Conservation (phyloP, 2,888 invertebrate genomes). For the Brachyopa scutellaris region DNA sequence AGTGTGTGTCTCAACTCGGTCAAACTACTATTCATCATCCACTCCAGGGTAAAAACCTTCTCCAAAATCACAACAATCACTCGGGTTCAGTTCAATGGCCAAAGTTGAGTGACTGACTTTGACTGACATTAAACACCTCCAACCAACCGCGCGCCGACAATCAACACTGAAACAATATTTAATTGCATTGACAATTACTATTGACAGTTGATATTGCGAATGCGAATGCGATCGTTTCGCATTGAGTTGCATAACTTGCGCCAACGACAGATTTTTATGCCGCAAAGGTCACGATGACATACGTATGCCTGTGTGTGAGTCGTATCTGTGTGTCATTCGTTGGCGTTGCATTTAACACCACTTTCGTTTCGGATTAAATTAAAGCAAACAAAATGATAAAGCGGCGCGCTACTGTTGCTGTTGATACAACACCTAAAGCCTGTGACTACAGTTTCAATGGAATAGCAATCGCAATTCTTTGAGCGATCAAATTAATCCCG, state of each 20-base stretch:
- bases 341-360: constrained; percentile 33
- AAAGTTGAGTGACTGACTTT: constrained; percentile 67
- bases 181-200: constrained; percentile 59
- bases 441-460: constrained; percentile 9
- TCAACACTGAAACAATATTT: constrained; percentile 49
- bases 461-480: neutral
- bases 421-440: constrained; percentile 8
- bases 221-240: constrained; percentile 20
- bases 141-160: constrained; percentile 1
- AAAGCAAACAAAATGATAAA: constrained; percentile 6
- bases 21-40: constrained; percentile 18
- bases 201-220: constrained; percentile 55
- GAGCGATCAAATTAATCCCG: constrained; percentile 22
- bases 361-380: constrained; percentile 25
- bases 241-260: constrained; percentile 44
- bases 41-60: constrained; percentile 12
- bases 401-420: too few species aligned
- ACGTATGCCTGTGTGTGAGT: constrained; percentile 13
- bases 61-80: neutral
- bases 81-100: constrained; percentile 59
- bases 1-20: constrained; percentile 5
- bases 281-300: constrained; percentile 51
- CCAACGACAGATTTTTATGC: constrained; percentile 23
- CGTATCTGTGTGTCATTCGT: neutral
- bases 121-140: constrained; percentile 61